Evolutionary conservation across 2,888 invertebrate species (phyloP).

Genomic region (Axea sp.): DNA sequence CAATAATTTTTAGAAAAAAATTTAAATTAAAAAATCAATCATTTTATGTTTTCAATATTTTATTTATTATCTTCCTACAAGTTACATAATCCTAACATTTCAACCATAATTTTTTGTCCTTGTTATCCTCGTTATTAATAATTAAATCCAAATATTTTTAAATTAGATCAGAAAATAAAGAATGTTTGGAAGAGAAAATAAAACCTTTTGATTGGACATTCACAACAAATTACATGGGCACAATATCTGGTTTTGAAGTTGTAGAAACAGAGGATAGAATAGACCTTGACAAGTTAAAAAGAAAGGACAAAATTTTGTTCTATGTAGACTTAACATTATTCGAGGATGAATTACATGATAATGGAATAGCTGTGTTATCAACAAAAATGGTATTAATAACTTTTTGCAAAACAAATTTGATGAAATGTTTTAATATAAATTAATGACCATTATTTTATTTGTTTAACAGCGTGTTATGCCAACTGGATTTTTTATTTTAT

Average conservation of each 20-base stretch:
- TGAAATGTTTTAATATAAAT: too few relatives aligned
- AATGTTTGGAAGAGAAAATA: slow-evolving; percentile 86
- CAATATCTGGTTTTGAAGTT: slow-evolving; percentile 82
- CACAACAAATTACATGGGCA: slow-evolving; percentile 94
- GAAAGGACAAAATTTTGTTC: slow-evolving; percentile 94
- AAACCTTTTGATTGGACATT: slow-evolving; percentile 99
- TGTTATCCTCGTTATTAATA: too few relatives aligned
- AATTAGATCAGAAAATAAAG: slow-evolving; percentile 83
- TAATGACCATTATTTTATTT: not conserved
- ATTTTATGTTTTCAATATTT: too few relatives aligned
- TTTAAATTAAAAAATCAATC: not conserved
- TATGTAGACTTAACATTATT: slow-evolving; percentile 96
- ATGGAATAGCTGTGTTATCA: slow-evolving; percentile 93
- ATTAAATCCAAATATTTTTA: too few relatives aligned
- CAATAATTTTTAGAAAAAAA: not conserved
- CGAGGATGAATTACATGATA: slow-evolving; percentile 99
- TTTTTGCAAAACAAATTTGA: too few relatives aligned
- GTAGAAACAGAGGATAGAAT: slow-evolving; percentile 87
- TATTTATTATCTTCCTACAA: too few relatives aligned
- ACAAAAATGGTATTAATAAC: slow-evolving; percentile 98
- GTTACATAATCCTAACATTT: too few relatives aligned
- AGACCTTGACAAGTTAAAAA: slow-evolving; percentile 92
- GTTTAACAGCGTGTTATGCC: slow-evolving; percentile 95
- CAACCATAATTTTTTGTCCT: too few relatives aligned
- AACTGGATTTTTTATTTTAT: slow-evolving; percentile 92